Conservation (phyloP, 2,888 invertebrate genomes). For the Epinotia ramella region DNA sequence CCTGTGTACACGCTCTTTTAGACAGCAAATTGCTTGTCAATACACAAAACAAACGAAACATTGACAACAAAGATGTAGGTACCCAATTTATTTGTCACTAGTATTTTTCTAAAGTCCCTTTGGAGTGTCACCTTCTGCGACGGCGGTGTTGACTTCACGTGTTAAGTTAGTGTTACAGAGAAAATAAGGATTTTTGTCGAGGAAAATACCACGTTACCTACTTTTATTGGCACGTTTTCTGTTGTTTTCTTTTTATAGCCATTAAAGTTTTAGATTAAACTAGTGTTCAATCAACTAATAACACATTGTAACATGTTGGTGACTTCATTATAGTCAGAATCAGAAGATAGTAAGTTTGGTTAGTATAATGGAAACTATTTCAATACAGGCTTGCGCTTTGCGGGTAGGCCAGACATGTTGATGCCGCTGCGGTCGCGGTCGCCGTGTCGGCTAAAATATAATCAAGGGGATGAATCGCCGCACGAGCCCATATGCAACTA, state of each 20-base stretch:
- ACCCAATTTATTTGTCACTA: slow-evolving; percentile 44
- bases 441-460: slow-evolving; percentile 40
- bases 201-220: slow-evolving; percentile 31
- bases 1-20: slow-evolving; percentile 42
- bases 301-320: neutral
- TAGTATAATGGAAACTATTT: slow-evolving; percentile 39
- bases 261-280: neutral
- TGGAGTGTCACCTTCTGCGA: slow-evolving; percentile 42
- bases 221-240: slow-evolving; percentile 18
- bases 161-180: slow-evolving; percentile 39
- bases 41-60: slow-evolving; percentile 44
- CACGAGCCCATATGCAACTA: neutral
- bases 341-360: slow-evolving; percentile 17
- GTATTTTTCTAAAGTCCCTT: slow-evolving; percentile 46
- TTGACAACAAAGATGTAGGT: slow-evolving; percentile 46
- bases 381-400: slow-evolving; percentile 38
- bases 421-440: slow-evolving; percentile 36
- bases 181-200: slow-evolving; percentile 23
- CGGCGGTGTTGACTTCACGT: slow-evolving; percentile 41
- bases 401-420: slow-evolving; percentile 41
- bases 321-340: neutral
- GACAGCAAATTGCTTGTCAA: slow-evolving; percentile 46
- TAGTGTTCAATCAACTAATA: neutral
- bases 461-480: slow-evolving; percentile 37
- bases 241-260: neutral